Evolutionary conservation across 1,140 invertebrate genomes (phyloP).

Genomic region (Hylyphantes graminicola): DNA sequence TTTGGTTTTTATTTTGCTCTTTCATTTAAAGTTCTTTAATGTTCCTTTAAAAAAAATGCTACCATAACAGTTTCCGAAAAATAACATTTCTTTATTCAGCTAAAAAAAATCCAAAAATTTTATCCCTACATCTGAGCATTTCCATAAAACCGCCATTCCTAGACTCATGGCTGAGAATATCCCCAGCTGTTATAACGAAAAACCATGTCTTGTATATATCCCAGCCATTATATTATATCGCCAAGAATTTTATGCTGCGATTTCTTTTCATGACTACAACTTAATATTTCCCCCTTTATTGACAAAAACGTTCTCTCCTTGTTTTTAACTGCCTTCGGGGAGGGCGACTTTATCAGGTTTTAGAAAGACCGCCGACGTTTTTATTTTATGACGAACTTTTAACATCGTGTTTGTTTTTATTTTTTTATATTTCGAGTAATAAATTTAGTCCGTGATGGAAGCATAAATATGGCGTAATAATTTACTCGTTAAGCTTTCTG

Average conservation of each 20-base stretch:
- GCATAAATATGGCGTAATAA: conserved; percentile 53
- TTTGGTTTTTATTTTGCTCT: no score
- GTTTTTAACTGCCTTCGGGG: neutral
- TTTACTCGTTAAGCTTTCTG: conserved; percentile 48
- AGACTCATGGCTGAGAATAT: neutral
- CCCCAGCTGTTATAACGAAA: conserved; percentile 37
- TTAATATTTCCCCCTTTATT: conserved; percentile 21
- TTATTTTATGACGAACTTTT: conserved; percentile 49
- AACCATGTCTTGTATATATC: conserved; percentile 39
- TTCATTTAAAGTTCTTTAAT: no score
- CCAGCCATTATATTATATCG: conserved; percentile 18
- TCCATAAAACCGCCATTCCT: conserved; percentile 34
- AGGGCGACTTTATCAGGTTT: conserved; percentile 40
- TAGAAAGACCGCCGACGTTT: neutral
- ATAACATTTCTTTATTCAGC: no score
- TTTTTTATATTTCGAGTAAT: conserved; percentile 4
- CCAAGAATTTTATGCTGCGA: conserved; percentile 1
- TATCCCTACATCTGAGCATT: conserved; percentile 3
- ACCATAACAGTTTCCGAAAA: no score
- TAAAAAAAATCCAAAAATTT: no score
- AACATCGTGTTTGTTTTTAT: conserved; percentile 35
- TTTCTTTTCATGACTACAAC: conserved; percentile 39
- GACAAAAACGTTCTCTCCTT: neutral
- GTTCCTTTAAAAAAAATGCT: no score
- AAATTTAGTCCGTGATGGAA: conserved; percentile 24